A percentile compares a stretch with the other conserved stretches of the same genome.
Evolutionary conservation across 37 sponge, comb jelly and placozoan species (phyloP).

Genomic region (Tethya wilhelma): DNA sequence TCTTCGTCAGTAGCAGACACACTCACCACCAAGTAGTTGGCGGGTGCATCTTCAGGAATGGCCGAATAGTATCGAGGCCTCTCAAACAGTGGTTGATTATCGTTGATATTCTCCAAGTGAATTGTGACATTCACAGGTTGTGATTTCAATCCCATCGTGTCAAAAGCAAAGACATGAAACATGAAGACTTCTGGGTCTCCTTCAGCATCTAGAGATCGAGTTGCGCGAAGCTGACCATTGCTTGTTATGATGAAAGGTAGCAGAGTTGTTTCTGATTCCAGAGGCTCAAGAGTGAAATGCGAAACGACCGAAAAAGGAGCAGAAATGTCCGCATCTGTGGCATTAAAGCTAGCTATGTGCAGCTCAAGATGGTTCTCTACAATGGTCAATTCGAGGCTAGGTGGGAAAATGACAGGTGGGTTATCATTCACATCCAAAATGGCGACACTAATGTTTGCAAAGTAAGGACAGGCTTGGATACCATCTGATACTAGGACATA

Average conservation of each 20-base stretch:
- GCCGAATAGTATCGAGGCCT: neutral
- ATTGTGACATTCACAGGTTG: conserved; percentile 38
- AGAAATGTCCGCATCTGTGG: conserved; percentile 42
- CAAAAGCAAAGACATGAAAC: conserved; percentile 44
- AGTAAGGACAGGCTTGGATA: conserved; percentile 7
- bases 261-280: neutral
- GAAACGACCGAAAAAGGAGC: conserved; percentile 22
- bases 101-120: conserved; percentile 50
- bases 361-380: conserved; percentile 30
- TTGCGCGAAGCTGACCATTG: conserved; percentile 27
- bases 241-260: conserved; percentile 19
- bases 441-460: neutral
- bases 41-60: conserved; percentile 18
- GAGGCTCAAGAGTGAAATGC: neutral
- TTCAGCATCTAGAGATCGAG: conserved; percentile 60
- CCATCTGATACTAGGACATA: conserved; percentile 22
- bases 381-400: conserved; percentile 9
- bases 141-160: conserved; percentile 23
- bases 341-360: conserved; percentile 18
- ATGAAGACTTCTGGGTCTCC: conserved; percentile 6
- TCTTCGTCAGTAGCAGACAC: conserved; percentile 56
- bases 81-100: conserved; percentile 57
- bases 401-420: conserved; percentile 30
- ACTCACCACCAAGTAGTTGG: neutral
- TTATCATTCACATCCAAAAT: conserved; percentile 55